Percentiles rank a stretch among this genome's conserved stretches.
Evolutionary conservation across 2,888 invertebrate genomes (phyloP).

Genomic region (Clostera curtula): DNA sequence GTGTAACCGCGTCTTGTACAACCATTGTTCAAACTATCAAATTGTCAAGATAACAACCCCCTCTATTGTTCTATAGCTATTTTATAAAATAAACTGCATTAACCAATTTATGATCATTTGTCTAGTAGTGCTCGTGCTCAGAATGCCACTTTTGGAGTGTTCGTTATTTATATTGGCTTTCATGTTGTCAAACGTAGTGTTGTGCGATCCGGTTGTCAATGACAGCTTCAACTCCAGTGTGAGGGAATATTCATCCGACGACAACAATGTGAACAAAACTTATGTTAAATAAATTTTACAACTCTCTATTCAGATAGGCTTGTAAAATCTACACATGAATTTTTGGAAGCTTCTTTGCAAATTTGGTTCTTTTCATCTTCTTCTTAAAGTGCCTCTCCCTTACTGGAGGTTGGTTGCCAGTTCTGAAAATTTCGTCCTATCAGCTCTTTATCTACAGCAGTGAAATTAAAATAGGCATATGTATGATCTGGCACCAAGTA

Average conservation of each 20-base stretch:
- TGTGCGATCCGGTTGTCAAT: constrained; percentile 29
- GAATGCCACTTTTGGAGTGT: constrained; percentile 21
- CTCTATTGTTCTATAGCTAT: constrained; percentile 34
- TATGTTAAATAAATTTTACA: too few relatives aligned
- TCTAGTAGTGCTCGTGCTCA: constrained; percentile 12
- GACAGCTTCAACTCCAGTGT: constrained; percentile 47
- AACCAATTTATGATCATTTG: constrained; percentile 26
- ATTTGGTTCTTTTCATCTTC: too few relatives aligned
- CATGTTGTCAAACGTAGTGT: constrained; percentile 11
- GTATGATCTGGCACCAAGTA: too few relatives aligned
- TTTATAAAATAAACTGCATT: constrained; percentile 54
- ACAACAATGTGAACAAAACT: constrained; percentile 38
- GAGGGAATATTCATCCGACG: constrained; percentile 40
- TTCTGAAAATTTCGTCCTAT: too few relatives aligned
- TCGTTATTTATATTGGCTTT: constrained; percentile 11
- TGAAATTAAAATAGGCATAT: too few relatives aligned
- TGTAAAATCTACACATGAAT: too few relatives aligned
- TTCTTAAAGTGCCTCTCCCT: too few relatives aligned
- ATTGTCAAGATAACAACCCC: constrained; percentile 55
- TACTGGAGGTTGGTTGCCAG: too few relatives aligned
- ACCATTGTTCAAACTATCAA: constrained; percentile 61
- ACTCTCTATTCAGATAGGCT: too few relatives aligned
- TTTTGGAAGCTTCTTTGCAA: too few relatives aligned
- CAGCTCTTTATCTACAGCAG: too few relatives aligned
- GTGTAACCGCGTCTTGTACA: constrained; percentile 56